Evolutionary conservation across 2,888 invertebrate genomes (phyloP), one percentile per base, ranked within the genome.

Genomic region (Caenorhabditis angaria): DNA sequence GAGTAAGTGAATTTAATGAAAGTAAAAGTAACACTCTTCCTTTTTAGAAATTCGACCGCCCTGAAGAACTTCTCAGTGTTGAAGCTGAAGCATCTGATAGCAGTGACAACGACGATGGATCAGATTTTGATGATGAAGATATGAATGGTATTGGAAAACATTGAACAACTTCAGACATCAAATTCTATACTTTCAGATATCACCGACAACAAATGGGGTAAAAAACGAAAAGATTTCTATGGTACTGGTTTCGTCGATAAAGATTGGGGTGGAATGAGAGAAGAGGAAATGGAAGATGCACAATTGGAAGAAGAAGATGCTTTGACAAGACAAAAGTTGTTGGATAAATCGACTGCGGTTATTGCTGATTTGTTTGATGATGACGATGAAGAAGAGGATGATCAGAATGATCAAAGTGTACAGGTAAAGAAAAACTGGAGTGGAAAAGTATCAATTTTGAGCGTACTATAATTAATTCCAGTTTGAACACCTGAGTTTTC

Each of bases 191-290:
- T 48, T 63, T 24, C 20, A 64, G 78, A 67, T 60, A 70, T 74
- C 56, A 80, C 79, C 48, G 83, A 85, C 8, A 88, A 87, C 68
- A 87, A 88, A n/a, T 89, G 89, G 89, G 89, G 89, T 54, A 84
- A 82, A 29, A 87, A 85, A 73, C 83, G 87, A 58, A 82, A 81
- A 14, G 84, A 85, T 57, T 89, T 87, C 76, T 89, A 89, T 76
- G 88, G 88, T 29, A 87, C 85, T 14, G 88, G 87, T 68, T 82
- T 72, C 64, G 82, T 82, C 1, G 83, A 83, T 61, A 67, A 80
- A 51, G 83, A 83, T 68, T 83, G 76, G 65, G 85, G 83, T 51
- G 84, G 83, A 25, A 81, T 81, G 68, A 68, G 81, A n/a, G 77
- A 80, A 41, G 78, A 82, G 47, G 82, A 84, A 47, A 59, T 74